A percentile compares a stretch with the other conserved stretches of the same genome.
Conservation (phyloP, 2,113 vertebrate species). For the Irena cyanogastra region DNA sequence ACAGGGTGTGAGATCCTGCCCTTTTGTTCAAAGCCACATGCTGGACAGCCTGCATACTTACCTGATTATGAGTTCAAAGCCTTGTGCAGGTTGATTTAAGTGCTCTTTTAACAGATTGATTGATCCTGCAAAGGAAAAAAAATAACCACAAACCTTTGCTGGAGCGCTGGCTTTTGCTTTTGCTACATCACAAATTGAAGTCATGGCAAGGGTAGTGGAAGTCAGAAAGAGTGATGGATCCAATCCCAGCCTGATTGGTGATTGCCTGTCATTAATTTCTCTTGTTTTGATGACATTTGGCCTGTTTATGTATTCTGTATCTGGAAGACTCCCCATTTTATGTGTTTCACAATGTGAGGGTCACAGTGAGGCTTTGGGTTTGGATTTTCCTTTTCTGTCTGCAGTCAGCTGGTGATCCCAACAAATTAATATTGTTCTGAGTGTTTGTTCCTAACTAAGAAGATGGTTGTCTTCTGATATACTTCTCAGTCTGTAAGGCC, state of each 20-base stretch:
- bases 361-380: background rate
- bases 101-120: slow-evolving; percentile 48
- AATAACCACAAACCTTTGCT: background rate
- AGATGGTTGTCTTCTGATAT: background rate
- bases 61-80: slow-evolving; percentile 43
- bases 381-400: background rate
- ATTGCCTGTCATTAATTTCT: slow-evolving; percentile 29
- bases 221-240: background rate
- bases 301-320: slow-evolving; percentile 3
- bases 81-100: slow-evolving; percentile 8
- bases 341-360: background rate
- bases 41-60: background rate
- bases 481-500: background rate
- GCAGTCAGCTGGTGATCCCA: background rate
- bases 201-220: slow-evolving; percentile 22
- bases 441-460: background rate
- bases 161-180: slow-evolving; percentile 2
- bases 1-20: background rate
- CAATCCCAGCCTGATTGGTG: background rate
- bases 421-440: background rate
- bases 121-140: background rate
- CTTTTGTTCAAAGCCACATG: slow-evolving; percentile 29
- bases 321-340: background rate
- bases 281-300: background rate
- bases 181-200: slow-evolving; percentile 7